Evolutionary conservation across 2,797 vertebrate genomes (phyloP).

Genomic region (Microcaecilia unicolor): DNA sequence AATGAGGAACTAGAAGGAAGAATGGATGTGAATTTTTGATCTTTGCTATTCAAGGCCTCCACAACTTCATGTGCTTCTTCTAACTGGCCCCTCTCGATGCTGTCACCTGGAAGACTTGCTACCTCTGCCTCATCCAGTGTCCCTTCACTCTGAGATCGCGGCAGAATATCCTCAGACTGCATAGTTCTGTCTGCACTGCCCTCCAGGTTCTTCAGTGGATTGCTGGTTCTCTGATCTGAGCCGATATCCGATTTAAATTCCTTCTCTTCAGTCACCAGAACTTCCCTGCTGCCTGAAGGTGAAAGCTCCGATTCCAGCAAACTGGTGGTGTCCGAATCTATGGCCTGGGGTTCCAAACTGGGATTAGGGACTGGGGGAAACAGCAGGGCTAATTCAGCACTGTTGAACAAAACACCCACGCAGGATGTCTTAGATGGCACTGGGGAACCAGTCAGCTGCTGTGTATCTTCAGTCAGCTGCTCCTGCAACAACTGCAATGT

Average conservation of each 20-base stretch:
- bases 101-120: not conserved
- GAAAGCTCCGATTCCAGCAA: slow-evolving; percentile 80
- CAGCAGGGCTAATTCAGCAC: slow-evolving; percentile 72
- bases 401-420: slow-evolving; percentile 68
- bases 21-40: slow-evolving; percentile 31
- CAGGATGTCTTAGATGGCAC: slow-evolving; percentile 54
- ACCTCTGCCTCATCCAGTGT: slow-evolving; percentile 1
- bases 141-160: slow-evolving; percentile 15
- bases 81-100: slow-evolving; percentile 25
- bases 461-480: slow-evolving; percentile 68
- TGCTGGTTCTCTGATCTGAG: slow-evolving; percentile 38
- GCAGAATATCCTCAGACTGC: slow-evolving; percentile 2
- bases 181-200: slow-evolving; percentile 28
- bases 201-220: slow-evolving; percentile 32
- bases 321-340: slow-evolving; percentile 79
- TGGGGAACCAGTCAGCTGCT: slow-evolving; percentile 45
- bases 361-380: slow-evolving; percentile 58
- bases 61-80: slow-evolving; percentile 78
- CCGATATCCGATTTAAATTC: slow-evolving; percentile 38
- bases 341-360: slow-evolving; percentile 46
- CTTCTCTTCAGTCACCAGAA: slow-evolving; percentile 22
- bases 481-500: slow-evolving; percentile 69
- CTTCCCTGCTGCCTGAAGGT: slow-evolving; percentile 50
- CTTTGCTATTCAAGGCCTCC: slow-evolving; percentile 48
- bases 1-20: slow-evolving; percentile 33